Evolutionary conservation across 2,888 invertebrate genomes (phyloP).

Genomic region (Poecilobothrus nobilitatus): DNA sequence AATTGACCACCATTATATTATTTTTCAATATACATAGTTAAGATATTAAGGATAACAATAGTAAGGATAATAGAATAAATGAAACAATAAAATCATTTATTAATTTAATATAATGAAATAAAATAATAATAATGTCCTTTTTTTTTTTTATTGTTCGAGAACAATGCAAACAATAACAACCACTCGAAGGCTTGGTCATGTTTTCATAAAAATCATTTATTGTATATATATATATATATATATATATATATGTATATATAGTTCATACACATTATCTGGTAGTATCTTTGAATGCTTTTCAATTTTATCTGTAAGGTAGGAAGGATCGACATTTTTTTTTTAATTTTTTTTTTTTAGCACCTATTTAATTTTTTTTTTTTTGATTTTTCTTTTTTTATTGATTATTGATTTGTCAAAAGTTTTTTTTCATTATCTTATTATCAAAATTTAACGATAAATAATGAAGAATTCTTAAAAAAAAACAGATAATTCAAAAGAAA

Average conservation of each 20-base stretch:
- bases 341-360: not conserved
- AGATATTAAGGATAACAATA: not conserved
- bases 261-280: no score
- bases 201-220: not conserved
- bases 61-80: not conserved
- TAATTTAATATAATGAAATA: not conserved
- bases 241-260: no score
- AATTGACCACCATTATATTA: constrained; percentile 1
- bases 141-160: no score
- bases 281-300: no score
- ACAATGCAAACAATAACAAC: no score
- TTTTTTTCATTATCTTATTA: not conserved
- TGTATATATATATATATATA: no score
- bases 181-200: not conserved
- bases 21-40: not conserved
- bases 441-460: not conserved
- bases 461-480: not conserved
- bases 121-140: no score
- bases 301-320: no score
- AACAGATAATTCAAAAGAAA: no score
- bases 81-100: not conserved
- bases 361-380: not conserved
- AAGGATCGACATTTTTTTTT: no score
- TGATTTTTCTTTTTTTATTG: not conserved
- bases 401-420: not conserved